Conservation (phyloP, 2,797 vertebrate species). For the Falco novaeseelandiae region DNA sequence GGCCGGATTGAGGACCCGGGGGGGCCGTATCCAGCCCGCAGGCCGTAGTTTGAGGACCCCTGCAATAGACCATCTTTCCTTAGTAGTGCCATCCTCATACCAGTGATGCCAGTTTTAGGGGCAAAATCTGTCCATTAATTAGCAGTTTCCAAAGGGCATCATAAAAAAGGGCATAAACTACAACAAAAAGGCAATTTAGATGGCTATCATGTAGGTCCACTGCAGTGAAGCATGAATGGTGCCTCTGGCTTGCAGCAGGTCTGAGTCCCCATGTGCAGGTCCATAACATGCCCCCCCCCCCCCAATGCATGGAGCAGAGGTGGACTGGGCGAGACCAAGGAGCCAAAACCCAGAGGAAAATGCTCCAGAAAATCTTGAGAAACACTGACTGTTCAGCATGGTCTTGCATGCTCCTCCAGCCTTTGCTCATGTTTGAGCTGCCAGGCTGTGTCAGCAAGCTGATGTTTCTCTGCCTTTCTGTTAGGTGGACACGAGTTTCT, state of each 20-base stretch:
- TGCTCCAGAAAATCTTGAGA: background rate
- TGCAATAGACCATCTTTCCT: background rate
- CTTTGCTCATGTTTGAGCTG: background rate
- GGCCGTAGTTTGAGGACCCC: too few relatives aligned
- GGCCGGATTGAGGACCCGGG: too few relatives aligned
- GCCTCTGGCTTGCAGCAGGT: background rate
- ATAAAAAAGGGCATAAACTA: background rate
- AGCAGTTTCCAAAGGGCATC: background rate
- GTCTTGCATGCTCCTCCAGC: background rate
- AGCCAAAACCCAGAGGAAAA: background rate
- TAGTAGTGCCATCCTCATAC: background rate
- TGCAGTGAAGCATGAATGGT: fast-evolving
- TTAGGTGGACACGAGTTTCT: background rate
- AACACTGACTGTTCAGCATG: fast-evolving
- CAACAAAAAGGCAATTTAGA: background rate
- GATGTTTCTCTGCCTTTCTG: background rate
- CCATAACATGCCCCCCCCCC: fast-evolving
- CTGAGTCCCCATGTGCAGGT: fast-evolving
- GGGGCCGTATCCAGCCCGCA: too few relatives aligned
- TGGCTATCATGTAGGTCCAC: fast-evolving
- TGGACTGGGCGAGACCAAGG: background rate
- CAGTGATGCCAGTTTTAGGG: background rate
- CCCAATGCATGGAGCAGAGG: background rate
- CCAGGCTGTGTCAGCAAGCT: background rate
- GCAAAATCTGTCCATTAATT: background rate